These are phyloP conservation scores for Cuculus canorus DNA, from an alignment of 2,797 vertebrate genomes.

Conservation along the genomic window DNA sequence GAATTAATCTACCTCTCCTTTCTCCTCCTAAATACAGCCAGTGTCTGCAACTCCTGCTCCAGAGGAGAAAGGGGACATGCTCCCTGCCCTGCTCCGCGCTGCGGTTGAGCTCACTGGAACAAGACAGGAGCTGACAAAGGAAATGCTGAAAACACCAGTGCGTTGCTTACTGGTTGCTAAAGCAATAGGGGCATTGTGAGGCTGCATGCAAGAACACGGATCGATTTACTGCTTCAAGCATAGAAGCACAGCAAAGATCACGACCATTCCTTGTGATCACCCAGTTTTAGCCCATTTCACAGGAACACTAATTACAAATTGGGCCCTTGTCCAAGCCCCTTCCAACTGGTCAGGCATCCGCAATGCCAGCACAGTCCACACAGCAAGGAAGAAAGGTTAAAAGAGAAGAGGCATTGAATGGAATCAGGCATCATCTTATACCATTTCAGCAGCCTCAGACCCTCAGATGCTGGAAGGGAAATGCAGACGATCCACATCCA, in stretches of 20 bases:
- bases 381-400: neutral
- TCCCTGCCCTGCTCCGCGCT: neutral
- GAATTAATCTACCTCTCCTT: neutral
- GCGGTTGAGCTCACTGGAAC: neutral
- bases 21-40: neutral
- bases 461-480: neutral
- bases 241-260: neutral
- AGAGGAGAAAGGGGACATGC: neutral
- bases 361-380: neutral
- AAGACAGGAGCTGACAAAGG: neutral
- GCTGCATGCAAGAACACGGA: neutral
- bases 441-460: neutral
- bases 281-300: neutral
- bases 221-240: neutral
- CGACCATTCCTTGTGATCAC: neutral
- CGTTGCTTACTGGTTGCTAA: neutral
- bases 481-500: rapidly evolving
- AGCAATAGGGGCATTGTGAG: neutral
- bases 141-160: neutral
- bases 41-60: neutral
- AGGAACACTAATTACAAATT: neutral
- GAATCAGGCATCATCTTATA: neutral
- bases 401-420: neutral
- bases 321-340: neutral
- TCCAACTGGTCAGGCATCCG: neutral